Evolutionary conservation across 1,140 invertebrate genomes (phyloP), one percentile per base, ranked within the genome.

Genomic region (Brachystomella parvula): DNA sequence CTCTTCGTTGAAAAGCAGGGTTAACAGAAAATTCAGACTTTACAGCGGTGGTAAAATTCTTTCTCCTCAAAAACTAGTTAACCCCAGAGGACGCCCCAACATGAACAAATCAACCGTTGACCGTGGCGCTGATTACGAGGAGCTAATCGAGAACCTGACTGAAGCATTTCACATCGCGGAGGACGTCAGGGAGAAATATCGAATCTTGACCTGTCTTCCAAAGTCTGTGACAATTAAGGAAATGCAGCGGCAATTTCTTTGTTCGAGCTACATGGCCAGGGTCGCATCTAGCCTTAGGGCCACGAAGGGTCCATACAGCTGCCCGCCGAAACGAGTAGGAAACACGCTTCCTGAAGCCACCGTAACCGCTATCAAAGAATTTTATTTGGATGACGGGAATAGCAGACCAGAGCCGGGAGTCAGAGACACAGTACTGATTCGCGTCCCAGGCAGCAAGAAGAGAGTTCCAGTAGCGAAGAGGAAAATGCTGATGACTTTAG

Each of bases 341-440:
- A 21, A 15, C 21, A 21, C n/a, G 28, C n/a, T 57, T 12, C 21
- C 53, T 57, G 53, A 57, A 21, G 21, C n/a, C 12, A 57, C 53
- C 6, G 21, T 12, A 24, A 57, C 6, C 6, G 6, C 21, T 24
- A 21, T 57, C 21, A 6, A 24, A 24, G 53, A 57, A 57, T 57
- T 57, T 57, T 57, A 57, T 57, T 24, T 24, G 21, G 6, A 57
- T 21, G 53, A 57, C 53, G 53, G 21, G 6, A 57, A 57, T 21
- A 57, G 53, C 28, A 57, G 53, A 57, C 6, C 53, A 6, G 21
- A 9, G 6, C n/a, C 53, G 6, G 21, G 21, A 6, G 6, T 9
- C 6, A 6, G 6, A 21, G 53, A 57, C 53, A 57, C 53, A 24
- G n/a, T 21, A 12, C n/a, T 57, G 6, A 21, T 57, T 19, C 3